Base-by-base conservation (phyloP, 2,797 vertebrate genomes). In the Crenuchus spilurus region DNA sequence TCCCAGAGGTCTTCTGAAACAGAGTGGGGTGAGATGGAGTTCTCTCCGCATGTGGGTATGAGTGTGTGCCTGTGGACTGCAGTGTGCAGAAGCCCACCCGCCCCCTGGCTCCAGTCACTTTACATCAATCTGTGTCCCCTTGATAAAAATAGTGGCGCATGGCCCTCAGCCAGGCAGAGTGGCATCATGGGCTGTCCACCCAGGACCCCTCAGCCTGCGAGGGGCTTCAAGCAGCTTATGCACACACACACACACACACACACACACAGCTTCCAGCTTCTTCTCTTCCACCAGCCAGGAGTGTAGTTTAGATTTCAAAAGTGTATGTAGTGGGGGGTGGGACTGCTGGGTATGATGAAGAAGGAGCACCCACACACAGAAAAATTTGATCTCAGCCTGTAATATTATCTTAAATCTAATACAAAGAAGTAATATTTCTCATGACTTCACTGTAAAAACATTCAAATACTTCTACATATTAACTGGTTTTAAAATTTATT, bases 61-160 rank as follows among this genome's bases (percentile, higher is more conserved):
- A 60, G 75, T 80, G 39, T 64, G 74, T 81, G 79, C 67, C 75
- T 78, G 64, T 39, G 84, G 88, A 91, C 85, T 66, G 37, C 84
- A 87, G 86, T 88, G 88, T 91, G 91, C 89, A 89, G 89, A 90
- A 87, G 48, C 64, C 68, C 74, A 79, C 67, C 63, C 67, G 83
- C 84, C 87, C 90, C 88, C 88, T 75, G 81, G 92, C 91, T 85
- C 80, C 89, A 88, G 90, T 93, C 93, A 90, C 88, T 91, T 91
- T 83, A 76, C 90, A 93, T 93, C 91, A 92, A 89, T 92, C 91
- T 87, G 89, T 83, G 70, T 86, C 75, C 87, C 85, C 87, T 91
- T 89, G 90, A 90, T 92, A 93, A 90, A 92, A 92, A 90, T 90
- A 93, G 90, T 87, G 89, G 86, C 89, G 84, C 78, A 83, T 28